A percentile compares a stretch with the other conserved stretches of the same genome.
phyloP scores from a whole-genome alignment of 2,888 invertebrate genomes.

The Ametastegia equiseti region DNA sequence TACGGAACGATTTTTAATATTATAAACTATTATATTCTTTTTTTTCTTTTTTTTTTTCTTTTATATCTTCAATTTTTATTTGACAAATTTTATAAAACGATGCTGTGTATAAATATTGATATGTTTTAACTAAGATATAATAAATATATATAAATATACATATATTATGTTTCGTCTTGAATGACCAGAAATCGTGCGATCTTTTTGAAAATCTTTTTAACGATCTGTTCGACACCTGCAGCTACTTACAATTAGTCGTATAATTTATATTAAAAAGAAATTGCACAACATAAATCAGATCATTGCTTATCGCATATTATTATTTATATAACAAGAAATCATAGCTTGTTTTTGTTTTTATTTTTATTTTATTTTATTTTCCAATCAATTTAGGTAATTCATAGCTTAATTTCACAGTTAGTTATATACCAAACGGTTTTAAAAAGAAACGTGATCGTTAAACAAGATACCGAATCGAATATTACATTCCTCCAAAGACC shows the following conservation, averaged over 20 bases:
- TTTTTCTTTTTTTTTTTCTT: not conserved
- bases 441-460: not conserved
- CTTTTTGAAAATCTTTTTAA: not conserved
- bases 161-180: not conserved
- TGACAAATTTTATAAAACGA: not conserved
- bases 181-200: no score
- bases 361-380: not conserved
- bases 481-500: not conserved
- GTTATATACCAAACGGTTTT: not conserved
- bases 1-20: not conserved
- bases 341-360: not conserved
- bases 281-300: not conserved
- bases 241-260: not conserved
- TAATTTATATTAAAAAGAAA: not conserved
- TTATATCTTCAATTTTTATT: not conserved
- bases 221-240: not conserved
- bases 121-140: not conserved
- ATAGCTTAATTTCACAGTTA: not conserved
- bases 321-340: not conserved
- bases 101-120: not conserved
- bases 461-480: not conserved
- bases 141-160: no score
- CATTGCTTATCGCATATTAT: not conserved
- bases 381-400: no score
- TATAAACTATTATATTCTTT: not conserved